A percentile compares a stretch with the other conserved stretches of the same genome.
Evolutionary conservation across 2,113 vertebrate species (phyloP).

Genomic region (Lethenteron camtschaticum): DNA sequence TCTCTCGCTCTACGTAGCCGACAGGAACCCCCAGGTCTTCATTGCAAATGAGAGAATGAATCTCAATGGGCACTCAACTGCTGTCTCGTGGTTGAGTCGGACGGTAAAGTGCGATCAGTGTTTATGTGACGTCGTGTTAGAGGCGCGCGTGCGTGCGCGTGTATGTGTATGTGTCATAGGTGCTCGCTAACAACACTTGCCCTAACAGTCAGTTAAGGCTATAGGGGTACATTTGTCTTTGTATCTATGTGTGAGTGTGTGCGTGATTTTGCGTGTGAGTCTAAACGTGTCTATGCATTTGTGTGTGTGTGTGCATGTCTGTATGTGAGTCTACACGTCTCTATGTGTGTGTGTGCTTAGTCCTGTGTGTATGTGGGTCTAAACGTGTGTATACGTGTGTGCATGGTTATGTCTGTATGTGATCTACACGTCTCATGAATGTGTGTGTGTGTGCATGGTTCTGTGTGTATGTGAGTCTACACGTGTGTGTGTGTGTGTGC

Average conservation of each 20-base stretch:
- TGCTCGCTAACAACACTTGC: too few species aligned
- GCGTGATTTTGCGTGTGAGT: not conserved
- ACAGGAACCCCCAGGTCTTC: too few species aligned
- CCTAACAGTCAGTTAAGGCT: not conserved
- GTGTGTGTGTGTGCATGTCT: not conserved
- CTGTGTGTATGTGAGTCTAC: not conserved
- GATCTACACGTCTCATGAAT: not conserved
- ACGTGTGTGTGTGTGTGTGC: too few species aligned
- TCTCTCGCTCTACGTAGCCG: too few species aligned
- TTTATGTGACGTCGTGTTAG: too few species aligned
- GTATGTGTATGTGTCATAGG: too few species aligned
- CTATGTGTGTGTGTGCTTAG: not conserved
- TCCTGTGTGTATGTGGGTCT: not conserved
- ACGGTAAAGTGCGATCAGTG: too few species aligned
- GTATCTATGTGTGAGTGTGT: not conserved
- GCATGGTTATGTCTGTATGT: not conserved
- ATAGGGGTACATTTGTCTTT: not conserved
- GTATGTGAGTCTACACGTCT: not conserved
- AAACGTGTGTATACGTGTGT: not conserved
- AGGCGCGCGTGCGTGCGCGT: too few species aligned
- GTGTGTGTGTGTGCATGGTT: constrained; percentile 1
- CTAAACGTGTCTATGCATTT: not conserved
- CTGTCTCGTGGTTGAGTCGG: too few species aligned
- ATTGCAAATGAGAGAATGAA: too few species aligned
- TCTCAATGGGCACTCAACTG: too few species aligned